Base-by-base conservation (phyloP, 2,113 vertebrate species). In the Terrapene triunguis region DNA sequence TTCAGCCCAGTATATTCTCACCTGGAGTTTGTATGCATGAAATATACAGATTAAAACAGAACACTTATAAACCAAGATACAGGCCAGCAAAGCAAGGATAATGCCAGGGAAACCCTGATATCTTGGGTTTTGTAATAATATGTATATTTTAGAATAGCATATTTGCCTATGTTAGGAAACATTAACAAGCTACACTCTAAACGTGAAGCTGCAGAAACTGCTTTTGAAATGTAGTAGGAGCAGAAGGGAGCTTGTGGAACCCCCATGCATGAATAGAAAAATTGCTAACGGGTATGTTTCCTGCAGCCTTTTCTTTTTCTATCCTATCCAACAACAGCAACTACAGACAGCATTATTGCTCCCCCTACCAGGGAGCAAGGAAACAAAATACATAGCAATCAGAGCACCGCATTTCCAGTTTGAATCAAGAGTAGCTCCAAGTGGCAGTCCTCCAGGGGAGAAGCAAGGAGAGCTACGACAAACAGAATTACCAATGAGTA, bases 1-100 rank as follows among this genome's bases (percentile, higher is more conserved):
- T 93, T 99, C 98, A 89, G 98, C 97, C 98, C 98, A 97, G 97
- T 99, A 99, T 95, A 98, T 98, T 95, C 97, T 99, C 96, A 99
- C 97, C 99, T 99, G 96, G 76, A 84, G 32, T 94, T 97, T 85
- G 93, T 96, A 95, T 83, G 87, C 90, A 97, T 10, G 95, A 44
- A 91, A 87, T 78, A 91, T 94, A 96, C 51, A 93, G 95, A 90
- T 97, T 94, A 96, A 74, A 90, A 48, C n/a, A 47, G 4, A 72
- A 44, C 62, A 53, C 35, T 85, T 57, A 59, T 35, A 90, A 96
- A 35, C 54, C 44, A 51, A 82, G 59, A 22, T 2, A 92, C 21
- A 16, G 65, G 44, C n/a, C 79, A 92, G 86, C 13, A 47, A 44
- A 85, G 29, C 19, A 11, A 82, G 21, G 82, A 69, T 21, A 59